A percentile compares a stretch with the other conserved stretches of the same genome.
Conservation (phyloP, 2,888 invertebrate species). For the Meliscaeva auricollis region DNA sequence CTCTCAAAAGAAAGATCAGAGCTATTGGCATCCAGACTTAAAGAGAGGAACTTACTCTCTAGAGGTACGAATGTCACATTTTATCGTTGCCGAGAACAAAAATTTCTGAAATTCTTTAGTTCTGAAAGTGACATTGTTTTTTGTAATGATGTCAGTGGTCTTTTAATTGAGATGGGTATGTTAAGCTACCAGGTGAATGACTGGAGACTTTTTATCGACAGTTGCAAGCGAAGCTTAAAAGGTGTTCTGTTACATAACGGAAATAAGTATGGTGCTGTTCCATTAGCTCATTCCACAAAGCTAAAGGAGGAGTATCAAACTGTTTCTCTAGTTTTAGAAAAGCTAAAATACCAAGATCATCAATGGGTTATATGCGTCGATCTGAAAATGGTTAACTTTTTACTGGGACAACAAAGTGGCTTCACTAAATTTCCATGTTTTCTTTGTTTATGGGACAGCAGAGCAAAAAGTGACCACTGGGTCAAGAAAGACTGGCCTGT, state of each 20-base stretch:
- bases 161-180: not conserved
- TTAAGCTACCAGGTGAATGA: not conserved
- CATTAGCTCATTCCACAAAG: slow-evolving; percentile 53
- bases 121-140: not conserved
- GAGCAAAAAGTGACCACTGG: not conserved
- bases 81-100: not conserved
- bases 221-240: too few relatives aligned
- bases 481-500: not conserved
- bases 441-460: not conserved
- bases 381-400: slow-evolving; percentile 18
- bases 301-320: slow-evolving; percentile 47
- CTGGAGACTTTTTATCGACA: slow-evolving; percentile 60
- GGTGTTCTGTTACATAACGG: slow-evolving; percentile 61
- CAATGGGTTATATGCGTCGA: slow-evolving; percentile 21
- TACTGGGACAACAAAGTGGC: slow-evolving; percentile 9
- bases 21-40: not conserved
- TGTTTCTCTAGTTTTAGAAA: slow-evolving; percentile 17
- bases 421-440: slow-evolving; percentile 13
- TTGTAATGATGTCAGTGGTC: not conserved
- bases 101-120: not conserved
- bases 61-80: not conserved
- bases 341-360: slow-evolving; percentile 13
- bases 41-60: not conserved
- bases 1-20: not conserved
- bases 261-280: slow-evolving; percentile 50